These are phyloP conservation scores for Corydoras maculifer DNA, from an alignment of 2,113 vertebrate species.

Conservation along the genomic window DNA sequence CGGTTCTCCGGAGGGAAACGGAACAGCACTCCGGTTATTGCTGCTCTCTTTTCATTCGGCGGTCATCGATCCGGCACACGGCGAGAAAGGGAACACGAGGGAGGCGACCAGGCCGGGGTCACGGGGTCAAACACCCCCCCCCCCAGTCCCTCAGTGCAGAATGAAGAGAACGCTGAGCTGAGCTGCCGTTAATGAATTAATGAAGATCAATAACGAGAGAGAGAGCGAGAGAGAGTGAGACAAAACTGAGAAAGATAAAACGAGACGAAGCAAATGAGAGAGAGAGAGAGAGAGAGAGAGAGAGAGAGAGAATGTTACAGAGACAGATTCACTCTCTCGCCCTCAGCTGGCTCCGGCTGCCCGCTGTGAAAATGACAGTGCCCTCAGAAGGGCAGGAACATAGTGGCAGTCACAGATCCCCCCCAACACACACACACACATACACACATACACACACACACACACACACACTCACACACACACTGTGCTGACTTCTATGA, in stretches of 20 bases:
- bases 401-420: conserved; percentile 18
- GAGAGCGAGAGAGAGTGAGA: not conserved
- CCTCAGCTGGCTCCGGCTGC: conserved; percentile 3
- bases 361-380: conserved; percentile 41
- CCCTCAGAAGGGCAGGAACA: conserved; percentile 21
- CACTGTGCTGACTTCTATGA: conserved; percentile 22
- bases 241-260: not conserved
- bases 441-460: conserved; percentile 26
- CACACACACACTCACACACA: conserved; percentile 27
- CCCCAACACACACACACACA: conserved; percentile 9
- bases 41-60: not conserved
- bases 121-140: not conserved
- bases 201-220: too few species aligned
- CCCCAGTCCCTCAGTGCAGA: not conserved
- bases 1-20: not conserved
- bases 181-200: too few species aligned
- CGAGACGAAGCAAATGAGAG: not conserved
- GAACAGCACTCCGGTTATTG: not conserved
- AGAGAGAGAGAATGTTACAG: not conserved
- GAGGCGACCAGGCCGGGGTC: not conserved
- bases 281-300: not conserved
- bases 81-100: too few species aligned
- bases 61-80: not conserved
- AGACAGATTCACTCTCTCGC: not conserved
- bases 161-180: not conserved